These are phyloP conservation scores for Ditula angustiorana DNA, from an alignment of 2,888 invertebrate species.

Conservation along the genomic window DNA sequence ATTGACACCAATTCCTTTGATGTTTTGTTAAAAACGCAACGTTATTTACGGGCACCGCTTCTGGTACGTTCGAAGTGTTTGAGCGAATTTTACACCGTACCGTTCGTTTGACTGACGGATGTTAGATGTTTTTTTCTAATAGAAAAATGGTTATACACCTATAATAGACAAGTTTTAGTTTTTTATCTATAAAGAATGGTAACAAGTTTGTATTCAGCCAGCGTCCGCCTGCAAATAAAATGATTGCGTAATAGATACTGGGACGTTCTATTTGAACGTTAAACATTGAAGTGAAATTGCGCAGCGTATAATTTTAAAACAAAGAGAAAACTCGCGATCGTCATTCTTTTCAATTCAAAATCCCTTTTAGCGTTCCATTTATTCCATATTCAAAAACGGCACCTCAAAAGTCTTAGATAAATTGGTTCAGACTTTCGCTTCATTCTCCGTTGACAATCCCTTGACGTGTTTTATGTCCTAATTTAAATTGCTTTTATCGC, in stretches of 20 bases:
- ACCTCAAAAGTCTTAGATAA: slow-evolving; percentile 69
- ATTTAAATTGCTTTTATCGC: slow-evolving; percentile 69
- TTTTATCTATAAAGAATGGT: neutral
- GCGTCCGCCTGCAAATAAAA: slow-evolving; percentile 3
- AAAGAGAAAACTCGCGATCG: slow-evolving; percentile 52
- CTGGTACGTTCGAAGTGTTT: slow-evolving; percentile 17
- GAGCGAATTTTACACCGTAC: slow-evolving; percentile 21
- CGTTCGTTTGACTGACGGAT: neutral
- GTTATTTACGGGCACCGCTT: slow-evolving; percentile 25
- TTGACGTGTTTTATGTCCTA: slow-evolving; percentile 76
- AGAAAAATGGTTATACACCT: neutral
- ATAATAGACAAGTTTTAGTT: neutral
- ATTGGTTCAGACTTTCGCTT: slow-evolving; percentile 62
- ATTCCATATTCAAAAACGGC: slow-evolving; percentile 53
- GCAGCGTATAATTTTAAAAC: slow-evolving; percentile 43
- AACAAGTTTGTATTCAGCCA: neutral
- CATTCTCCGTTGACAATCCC: slow-evolving; percentile 72
- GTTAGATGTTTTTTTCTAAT: neutral
- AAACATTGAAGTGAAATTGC: slow-evolving; percentile 25
- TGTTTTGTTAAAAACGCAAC: slow-evolving; percentile 31
- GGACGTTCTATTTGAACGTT: slow-evolving; percentile 24
- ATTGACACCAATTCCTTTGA: slow-evolving; percentile 33
- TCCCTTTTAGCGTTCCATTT: slow-evolving; percentile 59
- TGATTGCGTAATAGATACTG: slow-evolving; percentile 17
- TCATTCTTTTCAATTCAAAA: slow-evolving; percentile 62